phyloP scores from a whole-genome alignment of 2,113 vertebrate genomes.

The Stigmatopora argus region DNA sequence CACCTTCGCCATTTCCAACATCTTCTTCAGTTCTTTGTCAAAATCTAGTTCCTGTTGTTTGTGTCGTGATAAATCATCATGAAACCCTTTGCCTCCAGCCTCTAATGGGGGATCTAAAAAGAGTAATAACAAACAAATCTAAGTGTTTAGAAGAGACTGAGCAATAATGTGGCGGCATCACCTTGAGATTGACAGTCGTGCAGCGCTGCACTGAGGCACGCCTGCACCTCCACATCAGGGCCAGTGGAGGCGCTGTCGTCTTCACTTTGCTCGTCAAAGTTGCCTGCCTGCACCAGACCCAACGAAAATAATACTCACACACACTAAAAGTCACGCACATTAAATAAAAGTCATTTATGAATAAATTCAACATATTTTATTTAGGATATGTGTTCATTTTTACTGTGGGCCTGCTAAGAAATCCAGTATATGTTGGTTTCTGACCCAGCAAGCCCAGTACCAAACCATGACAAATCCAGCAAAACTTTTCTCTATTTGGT shows the following conservation, averaged over 20 bases:
- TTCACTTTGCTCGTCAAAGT: constrained; percentile 29
- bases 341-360: background rate
- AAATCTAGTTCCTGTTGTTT: constrained; percentile 62
- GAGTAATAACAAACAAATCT: background rate
- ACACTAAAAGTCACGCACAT: background rate
- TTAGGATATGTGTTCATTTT: background rate
- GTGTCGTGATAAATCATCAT: constrained; percentile 64
- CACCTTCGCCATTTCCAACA: constrained; percentile 69
- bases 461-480: too few species aligned
- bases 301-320: background rate
- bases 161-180: background rate
- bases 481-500: too few species aligned
- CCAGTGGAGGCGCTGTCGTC: constrained; percentile 9
- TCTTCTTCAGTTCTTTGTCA: constrained; percentile 71
- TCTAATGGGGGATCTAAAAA: background rate
- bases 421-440: too few species aligned
- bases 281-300: constrained; percentile 31
- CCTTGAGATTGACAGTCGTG: background rate
- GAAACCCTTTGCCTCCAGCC: constrained; percentile 25
- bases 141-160: background rate
- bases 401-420: background rate
- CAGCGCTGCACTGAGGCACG: constrained; percentile 12
- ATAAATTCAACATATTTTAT: background rate
- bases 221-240: background rate
- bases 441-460: too few species aligned